phyloP scores from a whole-genome alignment of 2,888 invertebrate species.

The Nemapogon koenigi region DNA sequence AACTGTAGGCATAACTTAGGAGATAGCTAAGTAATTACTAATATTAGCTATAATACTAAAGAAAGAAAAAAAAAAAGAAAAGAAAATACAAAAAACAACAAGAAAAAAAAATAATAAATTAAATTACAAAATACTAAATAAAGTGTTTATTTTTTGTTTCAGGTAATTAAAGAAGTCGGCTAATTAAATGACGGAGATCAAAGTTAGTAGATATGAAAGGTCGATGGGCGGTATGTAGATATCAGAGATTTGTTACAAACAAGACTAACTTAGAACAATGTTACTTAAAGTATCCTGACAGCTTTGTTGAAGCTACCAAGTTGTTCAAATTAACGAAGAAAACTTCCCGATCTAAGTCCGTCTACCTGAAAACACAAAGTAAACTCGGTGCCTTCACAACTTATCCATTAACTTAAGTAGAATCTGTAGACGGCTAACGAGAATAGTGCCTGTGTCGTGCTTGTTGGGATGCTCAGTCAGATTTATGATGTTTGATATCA shows the following conservation, averaged over 20 bases:
- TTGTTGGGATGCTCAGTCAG: conserved; percentile 43
- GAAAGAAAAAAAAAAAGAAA: too few relatives aligned
- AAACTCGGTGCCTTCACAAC: conserved; percentile 60
- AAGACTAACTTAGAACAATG: conserved; percentile 28
- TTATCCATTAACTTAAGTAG: conserved; percentile 65
- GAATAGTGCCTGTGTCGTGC: conserved; percentile 35
- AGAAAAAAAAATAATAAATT: too few relatives aligned
- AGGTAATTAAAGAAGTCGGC: not conserved
- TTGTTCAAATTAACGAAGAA: conserved; percentile 62
- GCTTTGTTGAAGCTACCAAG: conserved; percentile 37
- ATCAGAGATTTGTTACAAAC: conserved; percentile 16
- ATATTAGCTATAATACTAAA: too few relatives aligned
- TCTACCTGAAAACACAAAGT: conserved; percentile 64
- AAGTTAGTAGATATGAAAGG: too few relatives aligned
- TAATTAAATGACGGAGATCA: too few relatives aligned
- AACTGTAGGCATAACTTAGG: too few relatives aligned
- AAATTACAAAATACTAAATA: too few relatives aligned
- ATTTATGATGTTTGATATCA: conserved; percentile 32
- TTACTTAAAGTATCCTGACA: conserved; percentile 42
- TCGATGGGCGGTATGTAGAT: conserved; percentile 7
- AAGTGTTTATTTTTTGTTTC: too few relatives aligned
- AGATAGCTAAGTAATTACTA: too few relatives aligned
- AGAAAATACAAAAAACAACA: too few relatives aligned
- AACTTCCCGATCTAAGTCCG: conserved; percentile 59
- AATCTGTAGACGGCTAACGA: conserved; percentile 57